phyloP scores from a whole-genome alignment of 1,140 invertebrate species.

The Diuraphis noxia region DNA sequence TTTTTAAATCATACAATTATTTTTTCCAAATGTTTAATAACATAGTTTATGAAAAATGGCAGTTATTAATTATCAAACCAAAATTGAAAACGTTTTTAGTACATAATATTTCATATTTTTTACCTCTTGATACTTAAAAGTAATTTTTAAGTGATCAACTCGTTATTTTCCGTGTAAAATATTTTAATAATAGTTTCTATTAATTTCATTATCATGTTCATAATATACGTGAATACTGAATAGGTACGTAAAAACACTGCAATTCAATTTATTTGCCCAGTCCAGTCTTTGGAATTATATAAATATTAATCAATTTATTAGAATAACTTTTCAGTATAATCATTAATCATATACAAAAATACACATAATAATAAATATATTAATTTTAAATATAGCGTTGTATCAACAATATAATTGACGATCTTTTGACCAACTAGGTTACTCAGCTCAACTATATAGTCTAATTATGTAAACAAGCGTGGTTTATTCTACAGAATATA shows the following conservation, averaged over 20 bases:
- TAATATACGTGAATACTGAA: background rate
- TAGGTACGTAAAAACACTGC: no score
- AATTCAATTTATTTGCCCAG: background rate
- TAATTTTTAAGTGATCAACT: background rate
- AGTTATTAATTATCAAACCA: background rate
- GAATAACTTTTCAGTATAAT: background rate
- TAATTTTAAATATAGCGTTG: background rate
- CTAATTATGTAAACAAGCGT: background rate
- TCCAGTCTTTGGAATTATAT: background rate
- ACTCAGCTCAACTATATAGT: background rate
- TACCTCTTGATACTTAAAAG: background rate
- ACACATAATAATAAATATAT: background rate
- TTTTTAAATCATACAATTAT: background rate
- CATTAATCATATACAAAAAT: background rate
- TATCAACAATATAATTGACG: background rate
- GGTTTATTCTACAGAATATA: background rate
- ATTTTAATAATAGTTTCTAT: background rate
- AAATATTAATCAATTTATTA: background rate
- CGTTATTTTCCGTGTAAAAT: background rate
- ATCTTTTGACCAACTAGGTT: constrained; percentile 22
- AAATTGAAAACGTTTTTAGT: background rate
- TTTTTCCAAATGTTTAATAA: background rate
- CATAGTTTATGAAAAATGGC: background rate
- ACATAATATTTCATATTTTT: background rate
- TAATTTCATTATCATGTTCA: background rate